Conservation (phyloP, 2,888 invertebrate species). For the Noctua pronuba region DNA sequence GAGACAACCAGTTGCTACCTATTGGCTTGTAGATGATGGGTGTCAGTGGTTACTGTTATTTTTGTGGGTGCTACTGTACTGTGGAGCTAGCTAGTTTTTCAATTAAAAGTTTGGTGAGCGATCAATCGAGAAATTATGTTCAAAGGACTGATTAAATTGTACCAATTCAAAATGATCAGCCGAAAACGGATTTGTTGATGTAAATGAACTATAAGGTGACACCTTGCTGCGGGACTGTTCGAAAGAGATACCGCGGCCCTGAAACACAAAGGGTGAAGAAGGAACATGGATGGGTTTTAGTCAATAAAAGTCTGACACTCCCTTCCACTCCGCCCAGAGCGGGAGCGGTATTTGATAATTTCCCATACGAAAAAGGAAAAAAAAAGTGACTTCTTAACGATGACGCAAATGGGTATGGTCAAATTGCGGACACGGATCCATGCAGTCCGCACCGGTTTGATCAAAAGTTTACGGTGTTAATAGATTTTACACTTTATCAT, state of each 20-base stretch:
- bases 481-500: not conserved
- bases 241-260: too few relatives aligned
- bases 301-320: too few relatives aligned
- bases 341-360: too few relatives aligned
- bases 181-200: not conserved
- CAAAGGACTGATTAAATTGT: not conserved
- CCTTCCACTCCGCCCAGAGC: too few relatives aligned
- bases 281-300: too few relatives aligned
- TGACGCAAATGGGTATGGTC: not conserved
- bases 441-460: not conserved
- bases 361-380: too few relatives aligned
- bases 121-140: not conserved
- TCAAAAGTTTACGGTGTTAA: not conserved
- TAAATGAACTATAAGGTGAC: not conserved
- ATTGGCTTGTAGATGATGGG: slow-evolving; percentile 26
- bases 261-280: too few relatives aligned
- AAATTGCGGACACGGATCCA: not conserved
- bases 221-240: too few relatives aligned
- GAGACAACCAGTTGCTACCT: slow-evolving; percentile 52
- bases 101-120: not conserved
- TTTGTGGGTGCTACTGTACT: slow-evolving; percentile 23
- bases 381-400: not conserved
- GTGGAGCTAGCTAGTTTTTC: not conserved
- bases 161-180: not conserved
- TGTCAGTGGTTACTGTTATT: slow-evolving; percentile 26